Evolutionary conservation across 2,113 vertebrate species (phyloP).

Genomic region (Chionodraco myersi): DNA sequence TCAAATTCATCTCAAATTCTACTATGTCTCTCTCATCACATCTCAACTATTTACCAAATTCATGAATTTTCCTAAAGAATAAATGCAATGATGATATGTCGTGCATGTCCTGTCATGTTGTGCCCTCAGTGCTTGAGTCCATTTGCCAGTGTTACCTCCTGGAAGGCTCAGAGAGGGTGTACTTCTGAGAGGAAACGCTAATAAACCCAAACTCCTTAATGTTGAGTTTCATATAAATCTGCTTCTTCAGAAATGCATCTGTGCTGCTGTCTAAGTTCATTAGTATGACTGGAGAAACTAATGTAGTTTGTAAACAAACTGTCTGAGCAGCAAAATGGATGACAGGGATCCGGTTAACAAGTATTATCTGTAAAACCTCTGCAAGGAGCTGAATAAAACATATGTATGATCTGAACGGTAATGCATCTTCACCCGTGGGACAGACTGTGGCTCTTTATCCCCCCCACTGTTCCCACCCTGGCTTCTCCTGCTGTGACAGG

Average conservation of each 20-base stretch:
- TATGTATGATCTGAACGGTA: slow-evolving; percentile 9
- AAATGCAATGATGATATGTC: no score
- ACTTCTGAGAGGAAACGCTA: neutral
- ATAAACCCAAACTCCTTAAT: neutral
- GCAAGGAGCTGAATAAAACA: slow-evolving; percentile 23
- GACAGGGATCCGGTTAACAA: neutral
- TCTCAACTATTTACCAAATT: no score
- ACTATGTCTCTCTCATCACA: no score
- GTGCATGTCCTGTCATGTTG: neutral
- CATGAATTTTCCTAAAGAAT: no score
- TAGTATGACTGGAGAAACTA: no score
- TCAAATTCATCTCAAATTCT: neutral
- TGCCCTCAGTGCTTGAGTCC: neutral
- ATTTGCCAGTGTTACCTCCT: neutral
- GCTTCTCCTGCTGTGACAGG: slow-evolving; percentile 21
- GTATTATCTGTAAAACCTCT: neutral
- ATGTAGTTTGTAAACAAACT: no score
- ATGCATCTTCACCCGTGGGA: slow-evolving; percentile 4
- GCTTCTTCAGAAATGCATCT: neutral
- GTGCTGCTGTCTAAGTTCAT: neutral
- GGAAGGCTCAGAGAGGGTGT: neutral
- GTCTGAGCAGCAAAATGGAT: neutral
- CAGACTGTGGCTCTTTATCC: no score
- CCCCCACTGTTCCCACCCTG: slow-evolving; percentile 2
- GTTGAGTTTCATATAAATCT: neutral